Evolutionary conservation across 1,140 invertebrate species (phyloP).

Genomic region (Melipona quadrifasciata): DNA sequence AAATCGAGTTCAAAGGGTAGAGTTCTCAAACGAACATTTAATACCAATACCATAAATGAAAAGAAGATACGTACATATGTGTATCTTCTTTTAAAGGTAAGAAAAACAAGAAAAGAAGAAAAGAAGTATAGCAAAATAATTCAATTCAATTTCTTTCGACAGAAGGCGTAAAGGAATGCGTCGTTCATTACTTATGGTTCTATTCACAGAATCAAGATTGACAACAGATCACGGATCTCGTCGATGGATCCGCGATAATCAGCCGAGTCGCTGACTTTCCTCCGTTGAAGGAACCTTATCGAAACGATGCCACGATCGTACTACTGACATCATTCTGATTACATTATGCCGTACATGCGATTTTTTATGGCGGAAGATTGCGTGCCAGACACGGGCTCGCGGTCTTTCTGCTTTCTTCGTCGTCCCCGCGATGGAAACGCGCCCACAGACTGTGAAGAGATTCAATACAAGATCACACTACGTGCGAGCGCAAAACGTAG

Average conservation of each 20-base stretch:
- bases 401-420: conserved; percentile 70
- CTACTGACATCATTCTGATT: conserved; percentile 68
- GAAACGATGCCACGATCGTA: conserved; percentile 43
- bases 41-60: no score
- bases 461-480: background rate
- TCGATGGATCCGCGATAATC: no score
- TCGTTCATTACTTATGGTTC: background rate
- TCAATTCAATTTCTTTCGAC: background rate
- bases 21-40: no score
- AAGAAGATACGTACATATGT: no score
- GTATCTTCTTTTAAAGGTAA: no score
- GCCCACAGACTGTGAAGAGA: conserved; percentile 49
- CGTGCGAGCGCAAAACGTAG: background rate
- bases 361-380: conserved; percentile 65
- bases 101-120: background rate
- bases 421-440: conserved; percentile 51
- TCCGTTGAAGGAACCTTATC: background rate
- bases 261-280: background rate
- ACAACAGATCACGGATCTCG: background rate
- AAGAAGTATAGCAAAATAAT: background rate
- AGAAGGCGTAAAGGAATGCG: no score
- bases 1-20: no score
- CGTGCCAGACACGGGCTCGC: conserved; percentile 55
- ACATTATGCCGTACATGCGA: conserved; percentile 53
- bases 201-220: background rate